These are phyloP conservation scores for Mythimna loreyi DNA, from an alignment of 2,888 invertebrate species.

Conservation along the genomic window DNA sequence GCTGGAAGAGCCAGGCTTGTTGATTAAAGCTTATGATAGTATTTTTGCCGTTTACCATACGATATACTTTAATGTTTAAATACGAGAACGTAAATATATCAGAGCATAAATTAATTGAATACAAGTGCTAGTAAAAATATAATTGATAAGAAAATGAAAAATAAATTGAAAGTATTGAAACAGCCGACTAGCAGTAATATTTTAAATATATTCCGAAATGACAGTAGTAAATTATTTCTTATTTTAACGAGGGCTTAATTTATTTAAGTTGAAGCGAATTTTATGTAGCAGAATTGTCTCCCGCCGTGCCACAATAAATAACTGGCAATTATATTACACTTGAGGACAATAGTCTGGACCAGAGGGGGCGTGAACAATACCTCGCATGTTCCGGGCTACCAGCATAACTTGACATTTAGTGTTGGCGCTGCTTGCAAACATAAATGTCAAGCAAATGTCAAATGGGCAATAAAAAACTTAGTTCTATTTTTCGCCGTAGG, in stretches of 20 bases:
- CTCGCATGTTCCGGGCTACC: conserved; percentile 61
- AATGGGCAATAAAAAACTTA: not conserved
- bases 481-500: conserved; percentile 23
- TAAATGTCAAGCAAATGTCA: conserved; percentile 34
- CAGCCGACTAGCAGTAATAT: not conserved
- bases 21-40: no score
- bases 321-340: conserved; percentile 82
- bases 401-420: conserved; percentile 40
- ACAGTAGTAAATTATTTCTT: conserved; percentile 32
- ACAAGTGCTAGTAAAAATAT: not conserved
- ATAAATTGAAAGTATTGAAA: not conserved
- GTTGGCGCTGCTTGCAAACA: conserved; percentile 39
- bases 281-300: conserved; percentile 69
- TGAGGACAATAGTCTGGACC: conserved; percentile 76
- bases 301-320: conserved; percentile 78
- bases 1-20: no score
- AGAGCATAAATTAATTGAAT: no score
- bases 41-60: no score
- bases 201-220: conserved; percentile 26
- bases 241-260: conserved; percentile 58
- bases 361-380: conserved; percentile 74
- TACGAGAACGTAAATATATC: no score
- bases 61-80: no score
- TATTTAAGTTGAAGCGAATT: conserved; percentile 63
- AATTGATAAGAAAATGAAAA: not conserved